Percentiles rank a stretch among this genome's conserved stretches.
Conservation (phyloP, 2,888 invertebrate genomes). For the Linnaemya vulpina region DNA sequence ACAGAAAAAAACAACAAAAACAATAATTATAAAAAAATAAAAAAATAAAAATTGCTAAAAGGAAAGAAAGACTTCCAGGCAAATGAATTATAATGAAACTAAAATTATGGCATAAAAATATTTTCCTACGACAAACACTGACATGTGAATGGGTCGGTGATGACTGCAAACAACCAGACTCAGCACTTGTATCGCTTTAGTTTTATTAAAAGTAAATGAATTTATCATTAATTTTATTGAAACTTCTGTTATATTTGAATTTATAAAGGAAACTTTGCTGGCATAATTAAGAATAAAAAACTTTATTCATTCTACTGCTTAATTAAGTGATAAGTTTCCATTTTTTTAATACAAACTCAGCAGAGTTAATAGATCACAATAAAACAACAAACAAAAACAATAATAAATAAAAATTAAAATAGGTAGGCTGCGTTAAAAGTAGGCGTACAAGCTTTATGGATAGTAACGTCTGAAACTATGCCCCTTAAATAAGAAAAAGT, state of each 20-base stretch:
- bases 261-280: background rate
- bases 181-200: background rate
- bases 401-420: too few relatives aligned
- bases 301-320: conserved; percentile 25
- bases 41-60: too few relatives aligned
- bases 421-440: too few relatives aligned
- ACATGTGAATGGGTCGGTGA: conserved; percentile 28
- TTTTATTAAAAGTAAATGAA: background rate
- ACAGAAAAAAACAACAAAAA: background rate
- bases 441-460: too few relatives aligned
- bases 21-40: background rate
- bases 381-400: background rate
- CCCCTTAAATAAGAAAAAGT: too few relatives aligned
- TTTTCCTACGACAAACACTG: conserved; percentile 46
- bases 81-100: conserved; percentile 39
- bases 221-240: conserved; percentile 50
- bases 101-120: conserved; percentile 25
- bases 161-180: conserved; percentile 5
- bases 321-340: conserved; percentile 7
- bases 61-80: background rate
- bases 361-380: background rate
- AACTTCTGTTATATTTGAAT: background rate
- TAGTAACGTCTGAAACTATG: too few relatives aligned
- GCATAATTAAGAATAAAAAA: background rate
- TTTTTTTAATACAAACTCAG: conserved; percentile 21